A percentile compares a stretch with the other conserved stretches of the same genome.
phyloP scores from a whole-genome alignment of 2,797 vertebrate species.

The Sebastes kiyomatsui region DNA sequence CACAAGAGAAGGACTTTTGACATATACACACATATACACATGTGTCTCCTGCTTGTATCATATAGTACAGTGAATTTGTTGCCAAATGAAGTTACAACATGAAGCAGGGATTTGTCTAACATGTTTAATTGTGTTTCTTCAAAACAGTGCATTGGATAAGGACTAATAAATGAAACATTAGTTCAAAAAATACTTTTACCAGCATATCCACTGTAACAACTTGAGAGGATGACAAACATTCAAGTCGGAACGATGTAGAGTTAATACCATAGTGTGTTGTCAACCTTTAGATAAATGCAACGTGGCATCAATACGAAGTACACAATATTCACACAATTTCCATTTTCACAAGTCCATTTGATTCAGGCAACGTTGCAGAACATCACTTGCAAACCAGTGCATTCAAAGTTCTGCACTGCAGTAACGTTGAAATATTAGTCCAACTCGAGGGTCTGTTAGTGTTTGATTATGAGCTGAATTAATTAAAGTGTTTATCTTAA shows the following conservation, averaged over 20 bases:
- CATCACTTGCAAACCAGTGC: background rate
- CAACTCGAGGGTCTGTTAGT: conserved; percentile 14
- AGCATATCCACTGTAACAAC: conserved; percentile 28
- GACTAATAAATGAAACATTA: conserved; percentile 42
- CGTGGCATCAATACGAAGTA: conserved; percentile 15
- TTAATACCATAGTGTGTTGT: background rate
- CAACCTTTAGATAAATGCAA: conserved; percentile 7
- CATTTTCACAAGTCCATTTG: conserved; percentile 5
- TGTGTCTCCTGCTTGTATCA: background rate
- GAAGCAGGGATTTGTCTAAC: conserved; percentile 18
- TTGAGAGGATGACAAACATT: conserved; percentile 30
- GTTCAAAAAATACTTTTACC: conserved; percentile 38
- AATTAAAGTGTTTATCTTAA: conserved; percentile 28
- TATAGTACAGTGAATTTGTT: background rate
- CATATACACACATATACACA: background rate
- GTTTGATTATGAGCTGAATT: conserved; percentile 18
- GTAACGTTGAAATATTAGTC: conserved; percentile 1
- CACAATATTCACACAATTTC: conserved; percentile 7
- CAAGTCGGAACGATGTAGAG: conserved; percentile 21
- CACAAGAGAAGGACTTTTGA: background rate
- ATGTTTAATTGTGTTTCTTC: conserved; percentile 49
- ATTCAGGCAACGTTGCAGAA: background rate
- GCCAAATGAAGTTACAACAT: conserved; percentile 3
- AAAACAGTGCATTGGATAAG: conserved; percentile 50
- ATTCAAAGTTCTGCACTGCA: background rate